phyloP scores from a whole-genome alignment of 2,113 vertebrate genomes.

The Lanius collurio region DNA sequence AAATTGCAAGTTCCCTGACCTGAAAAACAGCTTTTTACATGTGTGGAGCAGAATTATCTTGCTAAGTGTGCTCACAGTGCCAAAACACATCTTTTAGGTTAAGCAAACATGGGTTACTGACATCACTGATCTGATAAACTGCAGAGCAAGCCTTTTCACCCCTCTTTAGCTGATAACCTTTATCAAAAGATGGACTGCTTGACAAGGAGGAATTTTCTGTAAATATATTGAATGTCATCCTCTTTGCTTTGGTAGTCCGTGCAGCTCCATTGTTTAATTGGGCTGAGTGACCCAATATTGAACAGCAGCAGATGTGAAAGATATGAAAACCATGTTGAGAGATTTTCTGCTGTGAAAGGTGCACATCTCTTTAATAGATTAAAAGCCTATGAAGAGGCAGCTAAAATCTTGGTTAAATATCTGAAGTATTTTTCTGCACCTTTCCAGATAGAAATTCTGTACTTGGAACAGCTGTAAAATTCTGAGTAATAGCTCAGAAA shows the following conservation, averaged over 20 bases:
- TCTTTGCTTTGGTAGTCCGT: constrained; percentile 48
- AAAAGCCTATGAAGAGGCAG: neutral
- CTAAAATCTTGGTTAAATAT: neutral
- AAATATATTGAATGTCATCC: constrained; percentile 53
- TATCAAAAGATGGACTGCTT: constrained; percentile 49
- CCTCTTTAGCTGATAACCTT: constrained; percentile 65
- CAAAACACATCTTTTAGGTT: constrained; percentile 69
- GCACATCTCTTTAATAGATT: neutral
- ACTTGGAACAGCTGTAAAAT: neutral
- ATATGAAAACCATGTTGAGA: neutral
- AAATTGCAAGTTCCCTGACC: constrained; percentile 14
- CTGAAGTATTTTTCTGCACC: neutral
- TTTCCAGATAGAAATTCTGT: neutral
- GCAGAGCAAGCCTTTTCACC: constrained; percentile 71
- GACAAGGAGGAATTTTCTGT: constrained; percentile 64
- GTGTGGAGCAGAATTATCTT: constrained; percentile 34
- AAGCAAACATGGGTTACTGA: constrained; percentile 69
- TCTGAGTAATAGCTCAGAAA: neutral
- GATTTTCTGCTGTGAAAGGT: neutral
- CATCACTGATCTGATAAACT: constrained; percentile 52
- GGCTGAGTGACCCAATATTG: constrained; percentile 19
- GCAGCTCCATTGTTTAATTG: constrained; percentile 50
- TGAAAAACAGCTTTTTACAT: constrained; percentile 41
- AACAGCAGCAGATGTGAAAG: constrained; percentile 51
- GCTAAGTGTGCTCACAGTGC: constrained; percentile 52